These are phyloP conservation scores for Terrapene triunguis DNA, from an alignment of 2,113 vertebrate genomes.

Conservation along the genomic window DNA sequence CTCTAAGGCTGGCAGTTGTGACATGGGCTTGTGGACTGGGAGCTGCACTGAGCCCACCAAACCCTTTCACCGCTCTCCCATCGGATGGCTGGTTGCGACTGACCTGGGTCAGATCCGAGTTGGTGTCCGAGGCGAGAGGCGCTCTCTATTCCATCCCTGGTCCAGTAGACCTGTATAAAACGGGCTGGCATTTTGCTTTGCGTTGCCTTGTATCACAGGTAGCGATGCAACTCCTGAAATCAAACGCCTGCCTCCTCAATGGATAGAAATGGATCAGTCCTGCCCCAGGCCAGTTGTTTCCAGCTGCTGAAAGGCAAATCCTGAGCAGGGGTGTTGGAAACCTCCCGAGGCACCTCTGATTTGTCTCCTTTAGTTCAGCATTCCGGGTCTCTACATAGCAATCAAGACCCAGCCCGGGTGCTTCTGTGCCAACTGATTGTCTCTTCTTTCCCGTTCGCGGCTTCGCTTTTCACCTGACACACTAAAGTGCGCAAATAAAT, in stretches of 20 bases:
- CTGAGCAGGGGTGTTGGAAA: not conserved
- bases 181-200: not conserved
- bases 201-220: not conserved
- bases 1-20: not conserved
- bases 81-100: not conserved
- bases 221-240: not conserved
- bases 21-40: fast-evolving
- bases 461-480: not conserved
- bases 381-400: not conserved
- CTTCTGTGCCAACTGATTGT: slow-evolving; percentile 71
- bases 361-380: not conserved
- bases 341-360: not conserved
- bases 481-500: slow-evolving; percentile 67
- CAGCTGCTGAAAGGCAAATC: not conserved
- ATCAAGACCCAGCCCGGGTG: slow-evolving; percentile 28
- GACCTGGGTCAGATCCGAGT: not conserved
- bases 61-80: not conserved
- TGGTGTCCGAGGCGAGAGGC: fast-evolving
- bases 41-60: not conserved
- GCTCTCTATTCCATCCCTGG: not conserved
- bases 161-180: not conserved
- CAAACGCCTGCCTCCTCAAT: fast-evolving
- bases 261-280: not conserved
- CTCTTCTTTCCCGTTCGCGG: not conserved
- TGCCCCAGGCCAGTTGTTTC: not conserved